Conservation (phyloP, 1,140 invertebrate species). For the Ceratina calcarata region DNA sequence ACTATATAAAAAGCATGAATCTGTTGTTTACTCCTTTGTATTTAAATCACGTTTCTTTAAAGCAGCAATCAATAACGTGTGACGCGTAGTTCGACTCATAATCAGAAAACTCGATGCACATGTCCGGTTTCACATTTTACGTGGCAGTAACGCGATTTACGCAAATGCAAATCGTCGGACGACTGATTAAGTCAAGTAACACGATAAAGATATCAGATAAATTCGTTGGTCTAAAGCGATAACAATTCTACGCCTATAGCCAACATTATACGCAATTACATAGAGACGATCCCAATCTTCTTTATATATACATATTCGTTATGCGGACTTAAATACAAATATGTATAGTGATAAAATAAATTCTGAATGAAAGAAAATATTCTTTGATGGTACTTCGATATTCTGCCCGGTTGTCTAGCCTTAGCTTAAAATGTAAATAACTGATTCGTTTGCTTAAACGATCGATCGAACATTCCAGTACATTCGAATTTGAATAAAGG, state of each 20-base stretch:
- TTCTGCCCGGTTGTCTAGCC: too few species aligned
- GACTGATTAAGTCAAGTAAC: background rate
- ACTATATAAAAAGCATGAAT: background rate
- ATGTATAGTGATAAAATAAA: too few species aligned
- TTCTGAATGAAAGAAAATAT: too few species aligned
- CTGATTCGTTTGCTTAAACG: too few species aligned
- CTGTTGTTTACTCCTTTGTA: background rate
- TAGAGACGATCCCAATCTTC: background rate
- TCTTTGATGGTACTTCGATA: too few species aligned
- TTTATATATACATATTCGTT: background rate
- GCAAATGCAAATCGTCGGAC: background rate
- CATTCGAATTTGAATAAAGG: too few species aligned
- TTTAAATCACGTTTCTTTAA: background rate
- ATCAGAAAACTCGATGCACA: conserved; percentile 3
- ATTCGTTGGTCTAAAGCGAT: conserved; percentile 2
- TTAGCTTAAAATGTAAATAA: too few species aligned
- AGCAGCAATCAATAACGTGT: background rate
- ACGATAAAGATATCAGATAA: conserved; percentile 33
- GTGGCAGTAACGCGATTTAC: conserved; percentile 17
- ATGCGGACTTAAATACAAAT: background rate
- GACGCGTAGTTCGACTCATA: background rate
- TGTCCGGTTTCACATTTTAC: conserved; percentile 6
- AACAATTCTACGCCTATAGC: background rate
- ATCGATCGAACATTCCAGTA: too few species aligned
- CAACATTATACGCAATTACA: background rate